Percentiles rank a stretch among this genome's conserved stretches.
Conservation (phyloP, 92 coral and sea anemone species). For the Micromussa lordhowensis region DNA sequence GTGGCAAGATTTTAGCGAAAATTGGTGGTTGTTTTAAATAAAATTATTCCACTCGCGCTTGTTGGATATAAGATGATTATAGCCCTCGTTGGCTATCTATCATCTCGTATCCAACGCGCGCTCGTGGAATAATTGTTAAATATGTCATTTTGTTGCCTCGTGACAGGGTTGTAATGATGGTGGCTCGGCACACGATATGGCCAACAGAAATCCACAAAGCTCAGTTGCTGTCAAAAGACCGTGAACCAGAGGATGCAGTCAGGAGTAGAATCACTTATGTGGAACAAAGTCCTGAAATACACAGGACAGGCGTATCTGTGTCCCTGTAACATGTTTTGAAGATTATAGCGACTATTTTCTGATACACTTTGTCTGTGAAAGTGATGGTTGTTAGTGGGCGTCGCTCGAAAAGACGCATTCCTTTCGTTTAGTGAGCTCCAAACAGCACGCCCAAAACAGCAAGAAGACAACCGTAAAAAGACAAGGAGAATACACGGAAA, state of each 20-base stretch:
- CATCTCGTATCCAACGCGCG: no score
- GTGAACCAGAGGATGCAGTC: neutral
- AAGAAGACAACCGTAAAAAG: neutral
- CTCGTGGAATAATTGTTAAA: no score
- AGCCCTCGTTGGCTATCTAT: no score
- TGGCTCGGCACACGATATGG: conserved; percentile 54
- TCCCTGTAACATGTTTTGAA: neutral
- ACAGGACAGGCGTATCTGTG: neutral
- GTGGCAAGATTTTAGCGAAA: no score
- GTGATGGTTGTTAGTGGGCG: neutral
- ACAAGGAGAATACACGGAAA: neutral
- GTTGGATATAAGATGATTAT: no score
- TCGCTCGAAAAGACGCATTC: neutral
- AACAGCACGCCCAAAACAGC: neutral
- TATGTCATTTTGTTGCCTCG: neutral
- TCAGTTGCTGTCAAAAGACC: conserved; percentile 55
- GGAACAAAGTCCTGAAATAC: conserved; percentile 1
- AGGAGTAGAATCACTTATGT: neutral
- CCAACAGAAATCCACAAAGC: conserved; percentile 85
- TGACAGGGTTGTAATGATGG: conserved; percentile 31
- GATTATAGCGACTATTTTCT: neutral
- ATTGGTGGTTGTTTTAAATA: no score
- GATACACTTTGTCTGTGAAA: neutral
- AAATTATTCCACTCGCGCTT: no score
- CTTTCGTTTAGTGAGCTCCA: neutral